Conservation (phyloP, 2,797 vertebrate genomes). For the Pygocentrus nattereri region DNA sequence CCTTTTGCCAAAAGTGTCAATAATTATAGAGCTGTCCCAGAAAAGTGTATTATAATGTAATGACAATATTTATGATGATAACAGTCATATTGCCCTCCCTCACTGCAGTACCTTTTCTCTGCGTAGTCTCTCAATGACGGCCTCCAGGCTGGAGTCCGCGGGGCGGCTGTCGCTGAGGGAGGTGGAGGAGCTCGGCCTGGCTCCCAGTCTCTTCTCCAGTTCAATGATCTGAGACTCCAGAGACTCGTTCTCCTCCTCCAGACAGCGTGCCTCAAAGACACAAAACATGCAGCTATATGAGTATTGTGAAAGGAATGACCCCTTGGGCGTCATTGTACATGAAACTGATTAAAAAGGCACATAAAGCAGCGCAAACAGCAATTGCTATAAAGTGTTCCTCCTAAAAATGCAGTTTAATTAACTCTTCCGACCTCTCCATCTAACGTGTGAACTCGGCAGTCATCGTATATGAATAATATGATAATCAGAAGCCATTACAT, state of each 20-base stretch:
- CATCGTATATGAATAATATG: background rate
- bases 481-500: conserved; percentile 15
- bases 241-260: conserved; percentile 79
- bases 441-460: background rate
- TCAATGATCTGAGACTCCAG: conserved; percentile 76
- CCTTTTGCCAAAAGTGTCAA: too few species aligned
- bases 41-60: too few species aligned
- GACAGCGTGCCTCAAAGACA: conserved; percentile 70
- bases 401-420: background rate
- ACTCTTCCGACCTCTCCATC: background rate
- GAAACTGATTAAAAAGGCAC: background rate
- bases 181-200: conserved; percentile 29
- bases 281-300: background rate
- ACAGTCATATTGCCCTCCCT: background rate
- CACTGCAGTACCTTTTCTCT: conserved; percentile 73
- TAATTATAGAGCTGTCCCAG: too few species aligned
- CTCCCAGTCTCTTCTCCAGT: conserved; percentile 62
- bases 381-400: background rate
- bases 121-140: conserved; percentile 72
- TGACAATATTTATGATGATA: too few species aligned
- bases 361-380: background rate
- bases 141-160: conserved; percentile 69
- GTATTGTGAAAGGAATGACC: background rate
- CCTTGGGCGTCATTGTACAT: background rate
- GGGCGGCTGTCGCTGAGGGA: conserved; percentile 17